These are phyloP conservation scores for Philereme vetulata DNA, from an alignment of 2,888 invertebrate genomes.

Conservation along the genomic window DNA sequence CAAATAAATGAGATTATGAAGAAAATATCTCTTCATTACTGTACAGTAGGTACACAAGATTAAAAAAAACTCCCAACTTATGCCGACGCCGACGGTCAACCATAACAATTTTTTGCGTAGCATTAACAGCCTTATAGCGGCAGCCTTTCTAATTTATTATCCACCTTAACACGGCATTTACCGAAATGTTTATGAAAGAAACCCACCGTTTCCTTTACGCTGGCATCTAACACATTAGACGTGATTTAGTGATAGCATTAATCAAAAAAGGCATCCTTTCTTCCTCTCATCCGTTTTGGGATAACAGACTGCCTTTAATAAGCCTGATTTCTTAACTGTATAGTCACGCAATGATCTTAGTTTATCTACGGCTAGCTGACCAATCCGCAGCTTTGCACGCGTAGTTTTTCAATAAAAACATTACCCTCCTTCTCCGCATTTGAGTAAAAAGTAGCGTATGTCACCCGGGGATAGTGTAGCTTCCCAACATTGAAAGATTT, in stretches of 20 bases:
- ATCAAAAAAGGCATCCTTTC: conserved; percentile 55
- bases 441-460: no score
- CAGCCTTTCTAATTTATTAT: conserved; percentile 39
- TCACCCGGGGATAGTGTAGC: no score
- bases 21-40: background rate
- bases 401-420: no score
- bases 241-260: conserved; percentile 67
- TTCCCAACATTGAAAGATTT: no score
- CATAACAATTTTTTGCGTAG: conserved; percentile 34
- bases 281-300: conserved; percentile 32
- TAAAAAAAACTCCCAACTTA: conserved; percentile 1
- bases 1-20: background rate
- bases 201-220: conserved; percentile 45
- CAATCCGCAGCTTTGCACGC: no score
- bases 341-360: conserved; percentile 7
- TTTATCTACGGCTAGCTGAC: no score
- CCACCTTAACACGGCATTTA: conserved; percentile 43
- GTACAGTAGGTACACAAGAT: background rate
- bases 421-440: no score
- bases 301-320: conserved; percentile 42
- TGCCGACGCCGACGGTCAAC: conserved; percentile 21
- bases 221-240: conserved; percentile 52
- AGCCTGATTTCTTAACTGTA: conserved; percentile 40
- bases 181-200: conserved; percentile 46
- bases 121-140: conserved; percentile 37